phyloP scores from a whole-genome alignment of 2,888 invertebrate genomes.

The Tenthredo mesomela region DNA sequence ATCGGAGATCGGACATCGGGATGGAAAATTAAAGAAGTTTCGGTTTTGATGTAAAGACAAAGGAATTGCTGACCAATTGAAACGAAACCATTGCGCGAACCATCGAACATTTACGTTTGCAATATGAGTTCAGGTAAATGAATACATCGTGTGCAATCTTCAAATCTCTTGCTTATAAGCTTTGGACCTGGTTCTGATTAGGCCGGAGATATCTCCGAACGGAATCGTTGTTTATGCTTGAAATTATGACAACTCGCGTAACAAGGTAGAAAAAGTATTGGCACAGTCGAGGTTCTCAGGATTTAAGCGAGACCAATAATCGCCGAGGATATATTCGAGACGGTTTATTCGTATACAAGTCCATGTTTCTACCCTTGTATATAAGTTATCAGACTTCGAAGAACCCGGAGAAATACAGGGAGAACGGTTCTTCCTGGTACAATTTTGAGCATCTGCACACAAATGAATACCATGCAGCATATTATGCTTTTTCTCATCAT shows the following conservation, averaged over 20 bases:
- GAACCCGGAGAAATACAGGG: not conserved
- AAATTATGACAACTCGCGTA: conserved; percentile 70
- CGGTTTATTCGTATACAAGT: not conserved
- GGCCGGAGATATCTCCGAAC: conserved; percentile 60
- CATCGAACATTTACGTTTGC: not conserved
- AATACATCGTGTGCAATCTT: not conserved
- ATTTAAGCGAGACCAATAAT: not conserved
- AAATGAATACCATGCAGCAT: not conserved
- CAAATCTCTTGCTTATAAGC: not conserved
- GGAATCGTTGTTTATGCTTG: conserved; percentile 70
- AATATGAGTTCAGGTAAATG: not conserved
- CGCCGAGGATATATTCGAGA: not conserved
- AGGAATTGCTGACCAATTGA: not conserved
- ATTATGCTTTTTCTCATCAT: not conserved
- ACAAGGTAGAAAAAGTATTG: conserved; percentile 67
- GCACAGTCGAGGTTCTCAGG: conserved; percentile 64
- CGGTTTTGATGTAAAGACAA: not conserved
- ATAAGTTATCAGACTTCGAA: not conserved
- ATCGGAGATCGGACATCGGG: not conserved
- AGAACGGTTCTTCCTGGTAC: too few species aligned
- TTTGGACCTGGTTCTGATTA: not conserved
- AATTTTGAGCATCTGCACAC: too few species aligned
- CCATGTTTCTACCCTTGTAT: not conserved
- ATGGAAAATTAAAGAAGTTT: not conserved
- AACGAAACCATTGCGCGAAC: not conserved